Percentiles rank a stretch among this genome's conserved stretches.
Evolutionary conservation across 2,888 invertebrate species (phyloP).

Genomic region (Epiblema foenella): DNA sequence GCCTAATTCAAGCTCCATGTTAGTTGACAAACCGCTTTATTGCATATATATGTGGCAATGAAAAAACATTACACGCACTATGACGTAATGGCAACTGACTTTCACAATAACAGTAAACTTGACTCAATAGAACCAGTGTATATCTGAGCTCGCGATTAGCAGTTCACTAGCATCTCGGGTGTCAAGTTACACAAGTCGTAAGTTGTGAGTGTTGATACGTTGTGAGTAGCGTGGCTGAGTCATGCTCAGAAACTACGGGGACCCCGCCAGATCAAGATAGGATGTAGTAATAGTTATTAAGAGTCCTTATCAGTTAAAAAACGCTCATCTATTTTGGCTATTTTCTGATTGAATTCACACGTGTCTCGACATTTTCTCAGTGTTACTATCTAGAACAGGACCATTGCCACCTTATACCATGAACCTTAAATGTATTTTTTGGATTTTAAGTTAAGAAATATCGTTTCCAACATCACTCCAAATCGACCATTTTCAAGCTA

Average conservation of each 20-base stretch:
- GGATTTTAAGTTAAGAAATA: too few species aligned
- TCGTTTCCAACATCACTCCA: too few species aligned
- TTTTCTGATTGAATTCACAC: too few species aligned
- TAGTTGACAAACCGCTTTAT: conserved; percentile 50
- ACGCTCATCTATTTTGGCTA: too few species aligned
- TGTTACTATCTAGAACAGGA: too few species aligned
- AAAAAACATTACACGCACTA: conserved; percentile 48
- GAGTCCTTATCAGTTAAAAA: too few species aligned
- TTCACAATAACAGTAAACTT: background rate
- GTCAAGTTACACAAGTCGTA: background rate
- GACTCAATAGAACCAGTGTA: background rate
- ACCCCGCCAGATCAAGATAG: background rate
- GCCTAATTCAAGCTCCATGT: conserved; percentile 4
- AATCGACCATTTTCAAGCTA: too few species aligned
- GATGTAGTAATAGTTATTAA: conserved; percentile 2
- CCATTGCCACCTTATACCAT: too few species aligned
- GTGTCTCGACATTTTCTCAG: too few species aligned
- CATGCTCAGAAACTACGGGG: conserved; percentile 1
- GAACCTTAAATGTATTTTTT: too few species aligned
- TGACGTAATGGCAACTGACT: conserved; percentile 51
- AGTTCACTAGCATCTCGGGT: background rate
- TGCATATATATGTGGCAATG: conserved; percentile 50
- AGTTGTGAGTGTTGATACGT: background rate
- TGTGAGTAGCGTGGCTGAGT: background rate
- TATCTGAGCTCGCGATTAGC: background rate